A percentile compares a stretch with the other conserved stretches of the same genome.
Evolutionary conservation across 1,140 invertebrate genomes (phyloP).

Genomic region (Chrysomallon squamiferum): DNA sequence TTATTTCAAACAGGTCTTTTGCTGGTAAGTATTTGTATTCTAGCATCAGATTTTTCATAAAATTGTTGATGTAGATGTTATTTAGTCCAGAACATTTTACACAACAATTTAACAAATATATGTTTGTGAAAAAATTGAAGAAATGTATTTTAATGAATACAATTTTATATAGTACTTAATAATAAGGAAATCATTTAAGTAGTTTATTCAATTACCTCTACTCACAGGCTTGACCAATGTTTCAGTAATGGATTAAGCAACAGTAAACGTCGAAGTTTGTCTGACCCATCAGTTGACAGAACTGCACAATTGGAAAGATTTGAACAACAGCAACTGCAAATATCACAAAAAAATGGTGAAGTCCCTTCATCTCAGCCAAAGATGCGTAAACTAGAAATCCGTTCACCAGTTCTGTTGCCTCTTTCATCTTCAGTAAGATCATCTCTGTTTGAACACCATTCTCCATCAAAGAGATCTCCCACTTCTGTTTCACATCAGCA

Average conservation of each 20-base stretch:
- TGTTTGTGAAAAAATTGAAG: not conserved
- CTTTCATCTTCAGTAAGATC: slow-evolving; percentile 21
- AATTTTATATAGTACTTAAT: not conserved
- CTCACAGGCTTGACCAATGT: no score
- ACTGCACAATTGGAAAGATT: slow-evolving; percentile 16
- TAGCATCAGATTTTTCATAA: no score
- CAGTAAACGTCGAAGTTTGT: slow-evolving; percentile 45
- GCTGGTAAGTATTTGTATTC: no score
- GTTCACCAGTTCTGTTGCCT: slow-evolving; percentile 37
- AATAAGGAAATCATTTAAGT: not conserved
- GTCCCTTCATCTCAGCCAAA: slow-evolving; percentile 33
- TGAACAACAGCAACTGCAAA: slow-evolving; percentile 10
- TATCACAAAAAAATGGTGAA: not conserved
- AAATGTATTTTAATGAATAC: not conserved
- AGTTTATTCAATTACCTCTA: not conserved
- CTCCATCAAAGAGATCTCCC: not conserved
- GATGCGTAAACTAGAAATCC: slow-evolving; percentile 52
- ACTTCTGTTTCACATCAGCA: slow-evolving; percentile 17
- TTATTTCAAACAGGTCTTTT: no score
- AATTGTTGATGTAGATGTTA: no score
- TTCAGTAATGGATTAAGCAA: slow-evolving; percentile 12
- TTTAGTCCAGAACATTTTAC: no score
- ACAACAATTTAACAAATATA: no score
- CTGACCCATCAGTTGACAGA: slow-evolving; percentile 42
- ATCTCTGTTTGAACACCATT: not conserved